Evolutionary conservation across 2,113 vertebrate genomes (phyloP), one percentile per base, ranked within the genome.

Genomic region (Microcebus griseorufus): DNA sequence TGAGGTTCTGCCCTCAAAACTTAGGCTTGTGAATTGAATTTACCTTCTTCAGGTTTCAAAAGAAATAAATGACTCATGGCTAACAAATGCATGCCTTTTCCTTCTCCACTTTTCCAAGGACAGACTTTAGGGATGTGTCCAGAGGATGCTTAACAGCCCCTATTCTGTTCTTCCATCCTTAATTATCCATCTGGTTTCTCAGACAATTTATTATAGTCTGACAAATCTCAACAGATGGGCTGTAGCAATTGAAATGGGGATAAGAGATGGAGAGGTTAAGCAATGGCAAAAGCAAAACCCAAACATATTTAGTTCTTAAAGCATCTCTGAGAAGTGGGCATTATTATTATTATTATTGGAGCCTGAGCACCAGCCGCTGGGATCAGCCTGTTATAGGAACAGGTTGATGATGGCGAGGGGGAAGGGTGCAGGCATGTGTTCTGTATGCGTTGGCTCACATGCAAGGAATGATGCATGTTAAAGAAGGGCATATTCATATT

Each of bases 171-270:
- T 65, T 67, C 32, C 22, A 89, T 73, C 73, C 48, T 86, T 95
- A 96, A 97, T 93, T 82, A 89, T 90, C 94, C 90, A 94, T 92
- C 95, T 97, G 94, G 73, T 73, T 94, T 93, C 88, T 76, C 64
- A 64, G 81, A 76, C 73, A 95, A 51, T 93, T 87, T 80, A 94
- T 79, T 95, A 73, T n/a, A 37, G 42, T 17, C 27, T 88, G 62
- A 51, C 95, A 97, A 93, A 83, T 95, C 37, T 65, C 78, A 96
- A 90, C 95, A 97, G 94, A 95, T 95, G 94, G 92, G 34, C 58
- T 51, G 23, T 29, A 48, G 88, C 55, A 79, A 39, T 42, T 79
- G 45, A 86, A 78, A 92, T 48, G 73, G 23, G 64, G 53, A 16
- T 93, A 81, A 89, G 53, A 60, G 60, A 42, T 39, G 53, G 93